Percentiles rank a stretch among this genome's conserved stretches.
Evolutionary conservation across 2,797 vertebrate genomes (phyloP).

Genomic region (Myripristis jacobus): DNA sequence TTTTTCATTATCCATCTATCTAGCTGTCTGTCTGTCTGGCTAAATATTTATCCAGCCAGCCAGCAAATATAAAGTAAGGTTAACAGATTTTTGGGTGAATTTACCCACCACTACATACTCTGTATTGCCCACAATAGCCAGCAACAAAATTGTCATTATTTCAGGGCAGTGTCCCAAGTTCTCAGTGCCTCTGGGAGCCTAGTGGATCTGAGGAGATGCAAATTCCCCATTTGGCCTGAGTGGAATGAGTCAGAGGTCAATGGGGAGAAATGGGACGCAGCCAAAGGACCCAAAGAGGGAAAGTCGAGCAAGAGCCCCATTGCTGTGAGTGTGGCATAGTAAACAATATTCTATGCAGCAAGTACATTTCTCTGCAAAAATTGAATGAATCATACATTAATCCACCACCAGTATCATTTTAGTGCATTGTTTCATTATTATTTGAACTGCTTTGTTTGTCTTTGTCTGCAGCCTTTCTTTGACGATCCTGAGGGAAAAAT

Average conservation of each 20-base stretch:
- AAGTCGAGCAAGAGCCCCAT: conserved; percentile 81
- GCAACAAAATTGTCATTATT: conserved; percentile 33
- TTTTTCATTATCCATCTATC: no score
- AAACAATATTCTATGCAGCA: neutral
- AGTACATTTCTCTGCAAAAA: neutral
- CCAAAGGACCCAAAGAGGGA: conserved; percentile 83
- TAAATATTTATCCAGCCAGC: no score
- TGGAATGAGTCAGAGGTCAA: conserved; percentile 92
- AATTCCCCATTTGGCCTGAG: conserved; percentile 89
- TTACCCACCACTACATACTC: neutral
- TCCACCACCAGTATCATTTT: neutral
- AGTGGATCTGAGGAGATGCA: conserved; percentile 67
- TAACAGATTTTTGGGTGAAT: neutral
- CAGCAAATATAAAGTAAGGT: no score
- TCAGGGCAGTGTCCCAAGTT: conserved; percentile 66
- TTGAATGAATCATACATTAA: neutral
- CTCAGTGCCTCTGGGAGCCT: conserved; percentile 50
- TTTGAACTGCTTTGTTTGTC: neutral
- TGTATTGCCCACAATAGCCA: neutral
- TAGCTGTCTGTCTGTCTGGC: no score
- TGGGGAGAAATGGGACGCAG: conserved; percentile 91
- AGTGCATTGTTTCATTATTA: neutral
- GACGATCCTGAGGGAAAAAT: conserved; percentile 94
- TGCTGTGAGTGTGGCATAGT: conserved; percentile 78
- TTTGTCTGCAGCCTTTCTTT: conserved; percentile 83